phyloP scores from a whole-genome alignment of 2,888 invertebrate species.

The Prionchulus punctatus region DNA sequence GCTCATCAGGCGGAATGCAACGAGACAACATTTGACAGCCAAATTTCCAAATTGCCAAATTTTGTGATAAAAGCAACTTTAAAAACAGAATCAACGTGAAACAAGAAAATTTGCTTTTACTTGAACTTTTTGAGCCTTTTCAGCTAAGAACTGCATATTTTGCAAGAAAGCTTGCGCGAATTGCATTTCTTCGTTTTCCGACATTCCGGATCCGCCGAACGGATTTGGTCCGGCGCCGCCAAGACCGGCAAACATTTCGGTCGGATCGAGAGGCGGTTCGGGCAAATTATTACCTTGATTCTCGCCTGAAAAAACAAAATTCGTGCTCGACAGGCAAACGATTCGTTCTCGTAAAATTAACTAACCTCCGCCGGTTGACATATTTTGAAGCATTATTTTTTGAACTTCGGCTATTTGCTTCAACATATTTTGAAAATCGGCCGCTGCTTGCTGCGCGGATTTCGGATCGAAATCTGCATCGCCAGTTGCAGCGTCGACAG shows the following conservation, averaged over 20 bases:
- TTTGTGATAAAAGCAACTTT: too few relatives aligned
- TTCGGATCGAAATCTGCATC: constrained; percentile 1
- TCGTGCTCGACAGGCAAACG: neutral
- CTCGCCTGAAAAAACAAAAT: neutral
- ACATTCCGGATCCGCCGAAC: neutral
- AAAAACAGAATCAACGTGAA: too few relatives aligned
- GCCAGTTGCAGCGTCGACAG: neutral
- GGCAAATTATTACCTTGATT: too few relatives aligned
- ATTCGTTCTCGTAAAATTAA: too few relatives aligned
- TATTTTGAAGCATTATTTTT: constrained; percentile 5
- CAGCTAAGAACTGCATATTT: constrained; percentile 1
- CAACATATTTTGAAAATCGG: constrained; percentile 12
- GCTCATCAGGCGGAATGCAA: too few relatives aligned
- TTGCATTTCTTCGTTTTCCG: neutral
- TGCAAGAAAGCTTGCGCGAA: neutral
- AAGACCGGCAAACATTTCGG: neutral
- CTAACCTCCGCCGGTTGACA: neutral
- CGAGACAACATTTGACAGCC: too few relatives aligned
- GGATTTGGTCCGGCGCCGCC: neutral
- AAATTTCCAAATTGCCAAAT: too few relatives aligned
- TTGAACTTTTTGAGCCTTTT: constrained; percentile 4
- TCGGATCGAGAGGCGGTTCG: too few relatives aligned
- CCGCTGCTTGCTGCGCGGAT: constrained; percentile 7
- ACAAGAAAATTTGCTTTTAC: too few relatives aligned
- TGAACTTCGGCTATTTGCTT: constrained; percentile 11